Evolutionary conservation across 2,113 vertebrate genomes (phyloP).

Genomic region (Ophiodon elongatus): DNA sequence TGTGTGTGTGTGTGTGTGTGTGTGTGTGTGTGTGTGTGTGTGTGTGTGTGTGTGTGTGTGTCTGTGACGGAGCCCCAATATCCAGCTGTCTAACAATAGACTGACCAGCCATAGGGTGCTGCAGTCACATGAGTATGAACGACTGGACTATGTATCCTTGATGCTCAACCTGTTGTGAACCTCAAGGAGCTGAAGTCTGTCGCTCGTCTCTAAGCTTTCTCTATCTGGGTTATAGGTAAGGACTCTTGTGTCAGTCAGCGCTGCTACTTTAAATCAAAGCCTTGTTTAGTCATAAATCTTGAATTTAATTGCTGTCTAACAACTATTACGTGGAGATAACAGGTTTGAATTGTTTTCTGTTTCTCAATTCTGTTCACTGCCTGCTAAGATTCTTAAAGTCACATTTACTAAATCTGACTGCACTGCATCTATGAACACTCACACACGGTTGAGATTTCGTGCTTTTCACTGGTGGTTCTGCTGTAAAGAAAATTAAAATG

Average conservation of each 20-base stretch:
- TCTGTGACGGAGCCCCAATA: slow-evolving; percentile 11
- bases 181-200: slow-evolving; percentile 62
- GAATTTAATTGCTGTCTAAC: not conserved
- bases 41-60: slow-evolving; percentile 21
- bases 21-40: slow-evolving; percentile 1
- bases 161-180: slow-evolving; percentile 64
- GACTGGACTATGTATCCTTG: slow-evolving; percentile 76
- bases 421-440: not conserved
- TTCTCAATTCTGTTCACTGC: not conserved
- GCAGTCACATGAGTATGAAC: slow-evolving; percentile 79
- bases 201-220: slow-evolving; percentile 51
- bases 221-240: slow-evolving; percentile 73
- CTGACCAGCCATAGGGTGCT: slow-evolving; percentile 67
- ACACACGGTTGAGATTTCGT: not conserved
- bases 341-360: not conserved
- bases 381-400: not conserved
- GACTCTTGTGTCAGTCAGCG: slow-evolving; percentile 10
- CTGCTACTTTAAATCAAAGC: not conserved
- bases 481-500: too few relatives aligned
- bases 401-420: not conserved
- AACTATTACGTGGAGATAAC: not conserved
- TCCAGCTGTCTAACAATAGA: slow-evolving; percentile 81
- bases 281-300: not conserved
- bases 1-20: not conserved
- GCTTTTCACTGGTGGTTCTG: not conserved